Percentiles rank a stretch among this genome's conserved stretches.
phyloP scores from a whole-genome alignment of 2,113 vertebrate species.

The Pungitius pungitius region DNA sequence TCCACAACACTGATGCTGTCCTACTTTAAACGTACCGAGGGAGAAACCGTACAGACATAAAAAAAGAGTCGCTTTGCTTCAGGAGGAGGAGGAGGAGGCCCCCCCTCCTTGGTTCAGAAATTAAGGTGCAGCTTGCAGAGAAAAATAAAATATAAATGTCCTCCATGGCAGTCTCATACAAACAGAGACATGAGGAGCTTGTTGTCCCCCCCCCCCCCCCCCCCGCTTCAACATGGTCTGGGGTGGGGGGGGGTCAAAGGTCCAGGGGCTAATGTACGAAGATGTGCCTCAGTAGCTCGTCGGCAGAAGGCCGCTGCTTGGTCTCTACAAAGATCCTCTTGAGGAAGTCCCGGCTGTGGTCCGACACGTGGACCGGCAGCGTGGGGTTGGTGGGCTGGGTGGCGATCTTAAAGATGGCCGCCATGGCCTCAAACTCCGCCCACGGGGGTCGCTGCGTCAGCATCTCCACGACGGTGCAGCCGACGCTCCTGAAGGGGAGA shows the following conservation, averaged over 20 bases:
- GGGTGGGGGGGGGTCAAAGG: slow-evolving; percentile 22
- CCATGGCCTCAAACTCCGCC: slow-evolving; percentile 99
- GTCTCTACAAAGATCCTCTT: slow-evolving; percentile 96
- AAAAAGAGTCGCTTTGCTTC: slow-evolving; percentile 47
- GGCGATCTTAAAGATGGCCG: slow-evolving; percentile 99
- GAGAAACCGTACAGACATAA: slow-evolving; percentile 62
- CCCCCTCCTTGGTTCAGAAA: slow-evolving; percentile 60
- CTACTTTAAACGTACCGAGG: slow-evolving; percentile 23
- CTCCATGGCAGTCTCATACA: slow-evolving; percentile 67
- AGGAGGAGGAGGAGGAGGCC: slow-evolving; percentile 62
- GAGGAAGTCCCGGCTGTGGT: slow-evolving; percentile 96
- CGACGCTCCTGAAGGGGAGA: slow-evolving; percentile 88
- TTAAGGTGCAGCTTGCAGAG: slow-evolving; percentile 81
- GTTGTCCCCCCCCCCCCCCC: not conserved
- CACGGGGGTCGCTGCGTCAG: slow-evolving; percentile 96
- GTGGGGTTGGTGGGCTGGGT: slow-evolving; percentile 97
- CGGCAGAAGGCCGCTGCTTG: slow-evolving; percentile 92
- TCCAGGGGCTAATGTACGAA: slow-evolving; percentile 91
- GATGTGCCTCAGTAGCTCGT: slow-evolving; percentile 94
- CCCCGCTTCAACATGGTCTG: slow-evolving; percentile 27
- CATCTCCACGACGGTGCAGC: slow-evolving; percentile 99
- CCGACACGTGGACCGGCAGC: slow-evolving; percentile 92
- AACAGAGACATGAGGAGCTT: slow-evolving; percentile 58
- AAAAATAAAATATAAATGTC: slow-evolving; percentile 55
- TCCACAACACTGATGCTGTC: slow-evolving; percentile 62